A percentile compares a stretch with the other conserved stretches of the same genome.
These are phyloP conservation scores for Chironomus riparius DNA, from an alignment of 2,888 invertebrate species.

Conservation along the genomic window DNA sequence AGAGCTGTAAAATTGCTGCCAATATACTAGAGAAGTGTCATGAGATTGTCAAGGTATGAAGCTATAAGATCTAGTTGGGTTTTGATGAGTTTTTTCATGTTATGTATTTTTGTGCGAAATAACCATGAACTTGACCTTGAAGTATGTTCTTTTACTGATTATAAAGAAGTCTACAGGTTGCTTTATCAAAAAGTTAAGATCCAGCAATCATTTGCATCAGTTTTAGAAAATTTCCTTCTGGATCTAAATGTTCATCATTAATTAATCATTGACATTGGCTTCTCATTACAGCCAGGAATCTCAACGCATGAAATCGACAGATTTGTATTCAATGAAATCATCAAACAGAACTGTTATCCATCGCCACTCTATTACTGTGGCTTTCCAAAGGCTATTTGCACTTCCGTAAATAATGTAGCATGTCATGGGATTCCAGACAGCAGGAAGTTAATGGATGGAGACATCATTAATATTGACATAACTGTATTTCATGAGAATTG, in stretches of 20 bases:
- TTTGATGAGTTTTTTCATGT: no score
- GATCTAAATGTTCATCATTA: no score
- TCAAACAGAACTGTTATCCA: constrained; percentile 72
- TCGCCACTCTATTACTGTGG: constrained; percentile 77
- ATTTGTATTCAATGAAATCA: constrained; percentile 59
- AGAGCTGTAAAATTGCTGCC: constrained; percentile 65
- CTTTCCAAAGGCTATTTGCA: constrained; percentile 85
- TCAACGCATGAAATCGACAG: constrained; percentile 80
- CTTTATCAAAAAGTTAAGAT: no score
- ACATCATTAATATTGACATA: constrained; percentile 84
- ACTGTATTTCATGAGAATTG: constrained; percentile 77
- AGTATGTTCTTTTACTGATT: no score
- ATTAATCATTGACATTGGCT: no score
- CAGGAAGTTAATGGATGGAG: constrained; percentile 69
- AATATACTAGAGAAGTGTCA: constrained; percentile 53
- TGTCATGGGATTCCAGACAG: constrained; percentile 91
- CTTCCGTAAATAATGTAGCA: constrained; percentile 83
- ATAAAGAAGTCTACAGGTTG: no score
- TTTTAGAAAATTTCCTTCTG: no score
- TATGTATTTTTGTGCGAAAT: no score
- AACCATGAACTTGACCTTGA: no score
- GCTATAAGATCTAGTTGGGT: constrained; percentile 15
- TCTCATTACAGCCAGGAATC: constrained; percentile 53
- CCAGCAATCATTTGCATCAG: no score
- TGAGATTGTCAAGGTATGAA: constrained; percentile 51